phyloP scores from a whole-genome alignment of 2,888 invertebrate species.

The Graphium colonna region DNA sequence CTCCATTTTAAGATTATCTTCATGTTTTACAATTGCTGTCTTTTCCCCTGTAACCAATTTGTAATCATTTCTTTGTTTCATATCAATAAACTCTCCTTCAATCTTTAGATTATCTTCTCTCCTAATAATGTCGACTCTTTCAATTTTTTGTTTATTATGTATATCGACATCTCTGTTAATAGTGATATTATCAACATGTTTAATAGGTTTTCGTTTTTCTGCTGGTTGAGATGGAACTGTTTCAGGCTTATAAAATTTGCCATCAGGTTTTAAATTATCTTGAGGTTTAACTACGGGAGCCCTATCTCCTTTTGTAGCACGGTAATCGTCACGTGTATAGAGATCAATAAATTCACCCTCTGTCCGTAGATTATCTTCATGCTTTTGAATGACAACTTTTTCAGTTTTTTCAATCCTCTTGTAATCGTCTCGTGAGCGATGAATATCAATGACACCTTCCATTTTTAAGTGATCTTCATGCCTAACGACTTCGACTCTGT shows the following conservation, averaged over 20 bases:
- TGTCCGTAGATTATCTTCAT: slow-evolving; percentile 80
- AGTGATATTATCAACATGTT: slow-evolving; percentile 80
- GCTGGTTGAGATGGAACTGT: slow-evolving; percentile 71
- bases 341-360: slow-evolving; percentile 79
- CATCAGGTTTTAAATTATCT: slow-evolving; percentile 83
- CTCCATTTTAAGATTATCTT: slow-evolving; percentile 83
- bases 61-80: slow-evolving; percentile 77
- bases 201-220: slow-evolving; percentile 78
- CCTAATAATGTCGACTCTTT: slow-evolving; percentile 80
- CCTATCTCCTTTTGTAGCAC: slow-evolving; percentile 80
- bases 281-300: slow-evolving; percentile 80
- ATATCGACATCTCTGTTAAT: slow-evolving; percentile 67
- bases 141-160: slow-evolving; percentile 63
- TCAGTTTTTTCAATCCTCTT: slow-evolving; percentile 77
- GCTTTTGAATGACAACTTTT: slow-evolving; percentile 70
- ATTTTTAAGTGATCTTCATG: slow-evolving; percentile 85
- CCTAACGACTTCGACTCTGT: slow-evolving; percentile 80
- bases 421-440: slow-evolving; percentile 78
- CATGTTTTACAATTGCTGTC: slow-evolving; percentile 75
- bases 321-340: slow-evolving; percentile 73
- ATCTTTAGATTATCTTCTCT: slow-evolving; percentile 82
- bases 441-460: slow-evolving; percentile 81
- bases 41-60: slow-evolving; percentile 70
- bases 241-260: slow-evolving; percentile 75
- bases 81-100: slow-evolving; percentile 81